These are phyloP conservation scores for Lamproptera curius DNA, from an alignment of 2,888 invertebrate species.

Conservation along the genomic window DNA sequence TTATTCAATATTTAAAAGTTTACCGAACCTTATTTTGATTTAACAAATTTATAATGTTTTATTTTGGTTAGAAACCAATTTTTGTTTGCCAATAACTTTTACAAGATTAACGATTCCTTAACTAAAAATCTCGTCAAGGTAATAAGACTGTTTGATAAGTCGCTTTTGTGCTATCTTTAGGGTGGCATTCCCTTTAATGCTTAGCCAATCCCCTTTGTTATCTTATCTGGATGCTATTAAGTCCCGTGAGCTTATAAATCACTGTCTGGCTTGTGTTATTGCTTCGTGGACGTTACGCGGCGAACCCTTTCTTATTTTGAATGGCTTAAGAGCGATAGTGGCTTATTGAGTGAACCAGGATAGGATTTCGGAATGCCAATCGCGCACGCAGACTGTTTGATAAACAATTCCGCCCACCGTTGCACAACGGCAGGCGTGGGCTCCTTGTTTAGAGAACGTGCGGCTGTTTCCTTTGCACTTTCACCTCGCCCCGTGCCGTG, in stretches of 20 bases:
- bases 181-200: slow-evolving; percentile 14
- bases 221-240: slow-evolving; percentile 39
- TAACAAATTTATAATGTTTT: too few species aligned
- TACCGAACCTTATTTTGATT: too few species aligned
- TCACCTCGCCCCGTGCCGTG: too few species aligned
- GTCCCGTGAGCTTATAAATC: slow-evolving; percentile 33
- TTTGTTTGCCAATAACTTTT: too few species aligned
- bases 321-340: slow-evolving; percentile 26
- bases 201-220: slow-evolving; percentile 31
- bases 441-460: slow-evolving; percentile 35
- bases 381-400: slow-evolving; percentile 29
- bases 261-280: slow-evolving; percentile 30
- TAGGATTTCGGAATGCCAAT: slow-evolving; percentile 26
- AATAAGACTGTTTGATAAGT: not conserved
- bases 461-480: slow-evolving; percentile 62
- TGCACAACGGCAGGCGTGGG: slow-evolving; percentile 34
- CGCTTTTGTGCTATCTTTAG: slow-evolving; percentile 8
- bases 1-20: too few species aligned
- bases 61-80: too few species aligned
- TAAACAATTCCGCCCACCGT: slow-evolving; percentile 46
- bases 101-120: too few species aligned
- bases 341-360: slow-evolving; percentile 17
- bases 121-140: too few species aligned
- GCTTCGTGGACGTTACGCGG: slow-evolving; percentile 24
- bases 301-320: not conserved